These are phyloP conservation scores for Solen grandis DNA, from an alignment of 1,140 invertebrate genomes.

Conservation along the genomic window DNA sequence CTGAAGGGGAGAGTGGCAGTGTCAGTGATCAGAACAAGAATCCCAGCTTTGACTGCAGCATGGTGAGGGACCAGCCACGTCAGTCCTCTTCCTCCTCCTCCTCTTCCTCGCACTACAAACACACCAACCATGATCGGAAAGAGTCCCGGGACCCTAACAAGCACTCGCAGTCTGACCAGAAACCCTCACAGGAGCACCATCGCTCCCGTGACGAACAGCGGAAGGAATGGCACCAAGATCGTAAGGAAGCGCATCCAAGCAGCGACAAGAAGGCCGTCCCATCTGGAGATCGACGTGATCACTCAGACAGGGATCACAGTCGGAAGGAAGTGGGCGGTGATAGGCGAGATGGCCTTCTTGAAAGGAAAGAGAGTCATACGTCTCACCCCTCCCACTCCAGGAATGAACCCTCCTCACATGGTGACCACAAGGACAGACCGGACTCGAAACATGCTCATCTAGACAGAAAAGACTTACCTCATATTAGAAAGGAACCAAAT, in stretches of 20 bases:
- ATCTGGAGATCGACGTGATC: background rate
- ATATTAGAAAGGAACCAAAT: conserved; percentile 17
- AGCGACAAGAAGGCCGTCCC: background rate
- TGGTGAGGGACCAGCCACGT: too few species aligned
- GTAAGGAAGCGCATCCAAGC: background rate
- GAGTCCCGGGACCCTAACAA: background rate
- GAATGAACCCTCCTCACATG: background rate
- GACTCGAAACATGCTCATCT: conserved; percentile 1
- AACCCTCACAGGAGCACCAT: background rate
- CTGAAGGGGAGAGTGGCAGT: too few species aligned
- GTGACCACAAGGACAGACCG: background rate
- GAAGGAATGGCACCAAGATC: background rate
- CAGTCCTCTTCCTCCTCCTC: too few species aligned
- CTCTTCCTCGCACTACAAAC: conserved; percentile 10
- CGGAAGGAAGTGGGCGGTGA: background rate
- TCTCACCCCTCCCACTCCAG: too few species aligned
- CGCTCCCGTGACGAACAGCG: background rate
- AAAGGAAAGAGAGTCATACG: background rate
- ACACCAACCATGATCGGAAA: conserved; percentile 35
- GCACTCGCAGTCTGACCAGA: background rate
- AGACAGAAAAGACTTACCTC: conserved; percentile 7
- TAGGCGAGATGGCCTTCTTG: background rate
- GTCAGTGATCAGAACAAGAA: too few species aligned
- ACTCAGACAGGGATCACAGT: background rate
- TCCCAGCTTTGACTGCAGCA: too few species aligned